Base-by-base conservation (phyloP, 2,797 vertebrate species). In the Synanceia verrucosa region DNA sequence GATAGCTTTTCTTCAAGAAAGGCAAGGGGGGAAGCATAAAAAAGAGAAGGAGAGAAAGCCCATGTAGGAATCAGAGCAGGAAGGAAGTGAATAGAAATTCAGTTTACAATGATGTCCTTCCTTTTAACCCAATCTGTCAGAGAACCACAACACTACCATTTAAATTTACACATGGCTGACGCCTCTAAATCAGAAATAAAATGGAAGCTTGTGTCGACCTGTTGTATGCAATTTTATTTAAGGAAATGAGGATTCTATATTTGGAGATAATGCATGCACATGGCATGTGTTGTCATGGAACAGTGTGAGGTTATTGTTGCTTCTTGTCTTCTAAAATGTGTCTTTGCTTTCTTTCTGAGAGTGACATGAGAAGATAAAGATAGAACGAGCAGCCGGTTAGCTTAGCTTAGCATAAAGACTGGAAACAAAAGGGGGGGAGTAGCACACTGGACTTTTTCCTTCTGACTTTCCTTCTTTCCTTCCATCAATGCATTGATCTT, bases 1-100 rank as follows among this genome's bases (percentile, higher is more conserved):
- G 91, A 91, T 86, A 86, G 85, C 77, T 86, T 58, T n/a, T 37
- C 76, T 84, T 88, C 80, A 69, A 70, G 47, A 59, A 84, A 63
- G 46, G 39, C 36, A 55, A 6, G 43, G 43, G 63, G 36, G 14
- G 11, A 63, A 56, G 64, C 76, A 75, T 79, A 81, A 55, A 68
- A 47, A 60, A 53, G 63, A 76, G 80, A 80, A 69, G 58, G 56
- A 85, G 65, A 80, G 67, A 80, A 57, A 78, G 70, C 50, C 67
- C 69, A 74, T 31, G 53, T 26, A 69, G 73, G 78, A 77, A 78
- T 79, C 73, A 70, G 65, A 73, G 70, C 60, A 64, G 33, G 64
- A 68, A 52, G 26, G 65, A 69, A 65, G 44, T 23, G 48, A 63
- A 78, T 4, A 66, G 64, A 72, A 56, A 69, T 71, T 37, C 70